Evolutionary conservation across 2,113 vertebrate species (phyloP), one percentile per base, ranked within the genome.

Genomic region (Hyla sarda): DNA sequence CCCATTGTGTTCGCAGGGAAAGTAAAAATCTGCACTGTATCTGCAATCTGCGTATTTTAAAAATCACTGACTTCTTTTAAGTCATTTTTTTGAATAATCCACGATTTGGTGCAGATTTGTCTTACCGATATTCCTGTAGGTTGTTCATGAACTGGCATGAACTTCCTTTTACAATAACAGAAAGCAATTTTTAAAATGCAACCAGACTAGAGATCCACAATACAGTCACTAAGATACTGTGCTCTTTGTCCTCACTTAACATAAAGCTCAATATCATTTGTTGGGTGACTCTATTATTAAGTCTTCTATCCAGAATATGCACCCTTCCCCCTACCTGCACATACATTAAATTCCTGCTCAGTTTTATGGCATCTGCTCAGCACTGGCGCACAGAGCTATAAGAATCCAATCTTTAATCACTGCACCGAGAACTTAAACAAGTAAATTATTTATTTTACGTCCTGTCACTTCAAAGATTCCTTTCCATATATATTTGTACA

Each of bases 401-500:
- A 9, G 32, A 80, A 60, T 60, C 37, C n/a, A 45, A 37, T 60
- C 21, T 60, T 62, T 45, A 80, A 80, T 79, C 56, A 45, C 21
- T 28, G 54, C 21, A 25, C 13, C 10, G 54, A 34, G 34, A 79
- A 80, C 32, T 2, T 58, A 37, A n/a, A 16, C 75, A 16, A 41
- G 30, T 79, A 21, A 79, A n/a, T 58, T 80, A 80, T 60, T 58
- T 79, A 79, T 80, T 80, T 16, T 41, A 45, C 37, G 21, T 62
- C 37, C 77, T 62, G 54, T 41, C 54, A 45, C 28, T 50, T 32
- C 28, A 34, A 17, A 2, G 16, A 14, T 1, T 45, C 34, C 32
- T 28, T 80, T 45, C 34, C 1, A 9, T 25, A 62, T 62, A 60
- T 62, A 28, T 80, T 8, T 60, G 54, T 62, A n/a, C 21, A 13